Evolutionary conservation across 2,888 invertebrate species (phyloP), one percentile per base, ranked within the genome.

Genomic region (Rutpela maculata): DNA sequence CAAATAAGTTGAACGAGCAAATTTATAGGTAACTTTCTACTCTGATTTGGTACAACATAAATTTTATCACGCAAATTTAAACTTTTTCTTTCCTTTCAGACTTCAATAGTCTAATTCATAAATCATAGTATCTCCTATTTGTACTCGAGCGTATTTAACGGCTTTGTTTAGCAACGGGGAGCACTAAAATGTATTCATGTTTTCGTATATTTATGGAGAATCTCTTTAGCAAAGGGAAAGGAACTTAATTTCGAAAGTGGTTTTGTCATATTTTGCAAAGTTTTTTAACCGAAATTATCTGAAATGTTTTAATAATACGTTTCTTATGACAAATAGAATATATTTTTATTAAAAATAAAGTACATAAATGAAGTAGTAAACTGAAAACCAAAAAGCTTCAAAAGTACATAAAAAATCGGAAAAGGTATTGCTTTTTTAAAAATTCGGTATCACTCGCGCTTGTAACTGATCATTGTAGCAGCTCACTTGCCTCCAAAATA

Each of bases 1-100:
- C 79, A 80, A 83, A 82, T 79, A 82, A 84, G 80, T 82, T 80
- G 83, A 84, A 84, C 81, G 80, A 77, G 79, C 77, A 83, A 82
- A 86, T 86, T 86, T 86, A 85, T 86, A 86, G 85, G 85, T 85
- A 83, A 86, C 82, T 86, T 83, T 83, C 81, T 84, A 80, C 86
- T 80, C 84, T 85, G 86, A 86, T 87, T 86, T 85, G 82, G 85
- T 81, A 81, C 83, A 81, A 82, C 84, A 86, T 86, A 86, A 87
- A 87, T 86, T 79, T 73, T 57, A 57, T 38, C 76, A 78, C 83
- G 81, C 84, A 84, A 86, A 87, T 87, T 87, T 87, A 85, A 87
- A 87, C 84, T 87, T 87, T 87, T 87, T 86, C 85, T 83, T 85
- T 85, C 84, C 83, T 65, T 82, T 77, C 74, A 80, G 78, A 81